Base-by-base conservation (phyloP, 2,888 invertebrate genomes). In the Andrena haemorrhoa region DNA sequence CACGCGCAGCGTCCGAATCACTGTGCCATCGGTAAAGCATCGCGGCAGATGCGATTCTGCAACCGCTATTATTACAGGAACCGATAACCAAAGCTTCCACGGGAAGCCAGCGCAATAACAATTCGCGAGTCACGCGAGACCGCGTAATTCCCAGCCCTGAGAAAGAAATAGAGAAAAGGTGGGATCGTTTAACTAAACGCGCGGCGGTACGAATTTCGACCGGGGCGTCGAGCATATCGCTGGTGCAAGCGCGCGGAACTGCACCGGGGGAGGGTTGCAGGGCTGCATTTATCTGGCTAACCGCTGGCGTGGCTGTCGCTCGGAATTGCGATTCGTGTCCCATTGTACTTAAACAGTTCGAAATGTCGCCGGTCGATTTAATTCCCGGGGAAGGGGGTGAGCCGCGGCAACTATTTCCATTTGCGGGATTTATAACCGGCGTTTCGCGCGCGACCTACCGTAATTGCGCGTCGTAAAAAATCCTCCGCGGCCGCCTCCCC, bases 331-430 rank as follows among this genome's bases (percentile, higher is more conserved):
- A 88, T 86, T 84, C 87, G 88, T 86, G 88, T 88, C 81, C 87
- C 88, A 80, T 87, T 87, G 76, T 84, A 86, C 87, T 88, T 88
- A 87, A 88, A 88, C 83, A 86, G 88, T 88, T 87, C 84, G 87
- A 87, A 88, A 84, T 84, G 86, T 78, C 82, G 84, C 66, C 74
- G 88, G 77, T 87, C 88, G 88, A 88, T 88, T 88, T 88, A 83
- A 88, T 88, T 88, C 87, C 41, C 87, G 76, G 81, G 85, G 82
- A 81, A 69, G 56, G 23, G 41, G 0, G 16, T 16, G 41, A 16
- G 41, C 41, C 41, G 41, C 86, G 75, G 64, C 79, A 84, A 88
- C 88, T 88, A 88, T 88, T 88, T 88, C 88, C 88, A 88, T 88
- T 88, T 83, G 83, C 81, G 47, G 73, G 80, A 88, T 88, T 88